Base-by-base conservation (phyloP, 2,888 invertebrate genomes). In the Lasioglossum oenotherae region DNA sequence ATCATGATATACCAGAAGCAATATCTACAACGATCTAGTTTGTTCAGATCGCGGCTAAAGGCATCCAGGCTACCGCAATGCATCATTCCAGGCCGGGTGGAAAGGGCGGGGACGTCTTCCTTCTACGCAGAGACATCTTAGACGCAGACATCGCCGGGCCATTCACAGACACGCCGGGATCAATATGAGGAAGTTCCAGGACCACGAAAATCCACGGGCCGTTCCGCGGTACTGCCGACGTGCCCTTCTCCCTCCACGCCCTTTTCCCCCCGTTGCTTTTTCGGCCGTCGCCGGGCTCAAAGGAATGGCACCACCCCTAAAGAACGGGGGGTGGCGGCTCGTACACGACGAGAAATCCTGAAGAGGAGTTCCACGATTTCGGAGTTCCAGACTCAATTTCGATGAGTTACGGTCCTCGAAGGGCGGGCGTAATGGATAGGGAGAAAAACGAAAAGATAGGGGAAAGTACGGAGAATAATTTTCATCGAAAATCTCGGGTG, bases 41-140 rank as follows among this genome's bases (percentile, higher is more conserved):
- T 72, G 81, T 81, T 83, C 71, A 76, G 80, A 82, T 87, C 75
- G 69, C 78, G 82, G 60, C 78, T 44, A 57, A 67, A 60, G 73
- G 35, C 82, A 82, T 76, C 74, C 78, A 75, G 77, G 85, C 57
- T 88, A 88, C 87, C 91, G 91, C 91, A 91, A 91, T 91, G 91
- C 91, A 91, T 90, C 90, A 91, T 89, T 87, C 81, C 74, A 78
- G 78, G 71, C 23, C 1, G 82, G 86, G 81, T 23, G 53, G 80
- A 77, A 35, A 76, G 71, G 80, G 81, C 44, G 82, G 74, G 31
- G 74, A 64, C 74, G 35, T 27, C 57, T 81, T 81, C 84, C 77
- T 78, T 53, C 82, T 80, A 82, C 88, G 84, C 81, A 74, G 86
- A 77, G 80, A 84, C 85, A 75, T 85, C 85, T 81, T 74, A 79